A percentile compares a stretch with the other conserved stretches of the same genome.
phyloP scores from a whole-genome alignment of 2,888 invertebrate species.

The Teleiodes luculella region DNA sequence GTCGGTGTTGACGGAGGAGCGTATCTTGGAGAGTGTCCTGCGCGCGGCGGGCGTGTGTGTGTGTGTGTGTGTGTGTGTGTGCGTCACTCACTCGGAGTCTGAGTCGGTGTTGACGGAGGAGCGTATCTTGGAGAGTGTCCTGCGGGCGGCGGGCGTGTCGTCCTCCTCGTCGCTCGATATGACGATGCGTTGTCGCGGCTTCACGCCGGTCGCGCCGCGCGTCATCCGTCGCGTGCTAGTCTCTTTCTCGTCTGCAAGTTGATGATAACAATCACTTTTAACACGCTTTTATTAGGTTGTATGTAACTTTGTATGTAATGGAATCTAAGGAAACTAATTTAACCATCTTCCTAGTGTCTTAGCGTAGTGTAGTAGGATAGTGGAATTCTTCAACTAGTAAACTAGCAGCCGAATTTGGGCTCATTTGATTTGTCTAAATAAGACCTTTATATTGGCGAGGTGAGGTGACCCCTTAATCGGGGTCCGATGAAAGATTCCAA shows the following conservation, averaged over 20 bases:
- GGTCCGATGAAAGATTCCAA: no score
- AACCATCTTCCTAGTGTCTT: no score
- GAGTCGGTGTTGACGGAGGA: conserved; percentile 64
- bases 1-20: conserved; percentile 64
- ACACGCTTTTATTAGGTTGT: no score
- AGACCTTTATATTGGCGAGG: no score
- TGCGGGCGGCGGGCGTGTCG: conserved; percentile 69
- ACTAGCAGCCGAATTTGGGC: no score
- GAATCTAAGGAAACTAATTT: no score
- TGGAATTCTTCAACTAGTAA: no score
- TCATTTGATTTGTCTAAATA: no score
- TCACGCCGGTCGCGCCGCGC: conserved; percentile 72
- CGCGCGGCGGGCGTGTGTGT: conserved; percentile 70
- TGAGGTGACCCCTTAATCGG: no score
- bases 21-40: conserved; percentile 68
- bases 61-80: neutral
- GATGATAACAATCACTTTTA: neutral
- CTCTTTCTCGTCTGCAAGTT: neutral
- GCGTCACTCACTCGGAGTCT: conserved; percentile 54
- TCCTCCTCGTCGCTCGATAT: conserved; percentile 77
- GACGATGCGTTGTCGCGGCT: conserved; percentile 74
- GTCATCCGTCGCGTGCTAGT: conserved; percentile 60
- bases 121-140: conserved; percentile 69
- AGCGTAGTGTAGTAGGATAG: no score
- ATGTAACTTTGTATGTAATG: no score